These are phyloP conservation scores for Periophthalmus modestus DNA, from an alignment of 2,113 vertebrate genomes.

Conservation along the genomic window DNA sequence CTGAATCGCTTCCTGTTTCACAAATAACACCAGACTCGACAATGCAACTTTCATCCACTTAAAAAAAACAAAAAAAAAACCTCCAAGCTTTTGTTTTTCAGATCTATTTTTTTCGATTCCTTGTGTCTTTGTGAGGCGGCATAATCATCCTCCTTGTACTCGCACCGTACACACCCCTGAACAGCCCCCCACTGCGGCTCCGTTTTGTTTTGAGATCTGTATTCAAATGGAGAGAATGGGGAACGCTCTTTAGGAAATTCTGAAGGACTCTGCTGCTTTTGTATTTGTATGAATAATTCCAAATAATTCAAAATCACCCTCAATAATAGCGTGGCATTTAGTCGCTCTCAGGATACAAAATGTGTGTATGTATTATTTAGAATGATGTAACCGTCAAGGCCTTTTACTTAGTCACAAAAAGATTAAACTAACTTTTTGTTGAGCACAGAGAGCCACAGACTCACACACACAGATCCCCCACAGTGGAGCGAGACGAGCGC, in stretches of 20 bases:
- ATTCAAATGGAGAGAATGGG: not conserved
- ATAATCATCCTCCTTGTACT: not conserved
- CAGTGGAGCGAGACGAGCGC: not conserved
- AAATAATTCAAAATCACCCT: not conserved
- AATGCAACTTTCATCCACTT: not conserved
- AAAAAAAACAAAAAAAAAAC: not conserved
- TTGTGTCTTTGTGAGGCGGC: not conserved
- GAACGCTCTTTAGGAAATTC: not conserved
- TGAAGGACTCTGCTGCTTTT: not conserved
- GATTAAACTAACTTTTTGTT: not conserved
- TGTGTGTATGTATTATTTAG: not conserved
- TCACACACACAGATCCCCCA: not conserved
- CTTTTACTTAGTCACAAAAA: not conserved
- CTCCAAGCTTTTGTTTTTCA: not conserved
- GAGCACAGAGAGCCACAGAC: not conserved
- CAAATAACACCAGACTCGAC: constrained; percentile 20
- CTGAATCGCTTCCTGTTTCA: constrained; percentile 9
- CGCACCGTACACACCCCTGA: not conserved
- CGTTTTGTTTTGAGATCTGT: not conserved
- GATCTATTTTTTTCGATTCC: not conserved
- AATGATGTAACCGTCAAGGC: not conserved
- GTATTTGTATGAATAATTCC: not conserved
- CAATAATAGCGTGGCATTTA: not conserved
- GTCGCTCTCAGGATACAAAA: not conserved
- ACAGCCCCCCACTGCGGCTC: not conserved